These are phyloP conservation scores for Podarcis raffonei DNA, from an alignment of 2,113 vertebrate species.

Conservation along the genomic window DNA sequence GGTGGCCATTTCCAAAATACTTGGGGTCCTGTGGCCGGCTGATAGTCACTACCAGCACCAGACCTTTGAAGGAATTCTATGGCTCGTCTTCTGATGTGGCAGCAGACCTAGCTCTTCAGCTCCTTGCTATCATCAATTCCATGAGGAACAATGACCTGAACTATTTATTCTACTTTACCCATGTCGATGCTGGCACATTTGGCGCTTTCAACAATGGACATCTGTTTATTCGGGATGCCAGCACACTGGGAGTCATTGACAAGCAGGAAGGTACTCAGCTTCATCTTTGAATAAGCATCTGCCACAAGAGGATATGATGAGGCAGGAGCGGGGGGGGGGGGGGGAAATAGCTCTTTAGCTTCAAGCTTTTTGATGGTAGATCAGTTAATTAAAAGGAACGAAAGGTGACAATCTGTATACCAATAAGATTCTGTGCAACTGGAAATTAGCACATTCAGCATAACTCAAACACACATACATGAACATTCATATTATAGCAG, in stretches of 20 bases:
- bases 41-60: conserved; percentile 77
- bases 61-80: conserved; percentile 74
- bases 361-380: background rate
- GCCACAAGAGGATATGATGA: conserved; percentile 29
- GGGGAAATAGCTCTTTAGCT: conserved; percentile 6
- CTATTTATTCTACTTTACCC: conserved; percentile 85
- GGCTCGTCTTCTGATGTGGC: conserved; percentile 64
- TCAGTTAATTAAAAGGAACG: conserved; percentile 18
- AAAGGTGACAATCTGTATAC: rapidly evolving
- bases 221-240: conserved; percentile 85
- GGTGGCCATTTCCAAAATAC: conserved; percentile 86
- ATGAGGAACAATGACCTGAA: conserved; percentile 82
- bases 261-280: conserved; percentile 81
- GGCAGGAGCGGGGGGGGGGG: background rate
- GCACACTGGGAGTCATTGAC: conserved; percentile 84
- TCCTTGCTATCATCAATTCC: conserved; percentile 77
- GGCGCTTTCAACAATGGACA: conserved; percentile 81
- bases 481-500: background rate
- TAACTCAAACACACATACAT: background rate
- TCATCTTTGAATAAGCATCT: conserved; percentile 46
- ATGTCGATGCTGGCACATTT: conserved; percentile 78
- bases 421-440: background rate
- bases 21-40: conserved; percentile 84
- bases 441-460: background rate
- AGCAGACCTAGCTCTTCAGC: conserved; percentile 80